Conservation (phyloP, 2,888 invertebrate genomes). For the Tenthredo mesomela region DNA sequence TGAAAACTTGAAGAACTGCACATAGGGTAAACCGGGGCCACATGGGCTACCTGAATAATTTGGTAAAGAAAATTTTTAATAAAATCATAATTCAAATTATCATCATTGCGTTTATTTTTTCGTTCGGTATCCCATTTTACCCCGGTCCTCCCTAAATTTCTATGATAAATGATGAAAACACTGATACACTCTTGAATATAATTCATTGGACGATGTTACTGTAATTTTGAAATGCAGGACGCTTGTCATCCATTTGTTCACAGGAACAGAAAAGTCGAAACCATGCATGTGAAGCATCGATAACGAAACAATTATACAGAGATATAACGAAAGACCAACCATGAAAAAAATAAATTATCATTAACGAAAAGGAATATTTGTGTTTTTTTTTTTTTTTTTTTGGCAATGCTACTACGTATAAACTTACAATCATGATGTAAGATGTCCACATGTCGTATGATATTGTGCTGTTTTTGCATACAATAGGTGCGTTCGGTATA, state of each 20-base stretch:
- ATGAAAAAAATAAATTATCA: not conserved
- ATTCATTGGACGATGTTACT: not conserved
- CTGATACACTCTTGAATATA: not conserved
- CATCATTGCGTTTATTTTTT: not conserved
- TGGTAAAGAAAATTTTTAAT: not conserved
- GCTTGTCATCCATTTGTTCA: not conserved
- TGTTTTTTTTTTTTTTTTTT: not conserved
- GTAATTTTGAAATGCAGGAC: not conserved
- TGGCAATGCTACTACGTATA: not conserved
- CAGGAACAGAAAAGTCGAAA: not conserved
- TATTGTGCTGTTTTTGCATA: too few relatives aligned
- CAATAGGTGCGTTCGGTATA: too few relatives aligned
- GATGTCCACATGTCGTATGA: too few relatives aligned
- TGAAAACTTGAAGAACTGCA: not conserved
- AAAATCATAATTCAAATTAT: not conserved
- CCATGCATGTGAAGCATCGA: not conserved
- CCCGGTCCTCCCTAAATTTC: not conserved
- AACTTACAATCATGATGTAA: too few relatives aligned
- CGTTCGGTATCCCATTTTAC: not conserved
- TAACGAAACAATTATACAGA: not conserved
- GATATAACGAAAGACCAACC: not conserved
- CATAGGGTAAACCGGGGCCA: not conserved
- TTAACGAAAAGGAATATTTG: not conserved
- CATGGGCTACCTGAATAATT: constrained; percentile 3
- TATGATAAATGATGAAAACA: not conserved